Evolutionary conservation across 1,140 invertebrate genomes (phyloP).

Genomic region (Eupeodes corollae): DNA sequence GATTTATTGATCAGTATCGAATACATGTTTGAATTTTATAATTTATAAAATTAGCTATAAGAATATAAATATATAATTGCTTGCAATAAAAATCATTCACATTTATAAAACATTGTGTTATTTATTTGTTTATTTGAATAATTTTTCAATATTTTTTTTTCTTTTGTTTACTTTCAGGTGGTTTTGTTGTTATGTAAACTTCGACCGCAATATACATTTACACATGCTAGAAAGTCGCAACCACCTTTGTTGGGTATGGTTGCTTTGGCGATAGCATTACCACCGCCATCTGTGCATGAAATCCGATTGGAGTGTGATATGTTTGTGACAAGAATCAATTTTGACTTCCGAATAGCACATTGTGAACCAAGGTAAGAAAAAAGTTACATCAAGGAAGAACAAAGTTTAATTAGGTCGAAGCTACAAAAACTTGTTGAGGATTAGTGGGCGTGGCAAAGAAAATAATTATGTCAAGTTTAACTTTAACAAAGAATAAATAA

Average conservation of each 20-base stretch:
- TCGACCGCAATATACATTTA: constrained; percentile 83
- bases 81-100: not conserved
- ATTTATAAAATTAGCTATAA: not conserved
- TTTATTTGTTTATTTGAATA: not conserved
- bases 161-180: constrained; percentile 51
- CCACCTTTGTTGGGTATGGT: constrained; percentile 85
- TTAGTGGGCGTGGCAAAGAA: no score
- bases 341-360: constrained; percentile 92
- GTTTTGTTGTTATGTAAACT: constrained; percentile 81
- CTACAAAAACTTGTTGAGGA: no score
- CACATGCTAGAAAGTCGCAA: constrained; percentile 70
- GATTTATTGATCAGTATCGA: constrained; percentile 39
- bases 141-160: constrained; percentile 7
- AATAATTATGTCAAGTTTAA: no score
- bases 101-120: not conserved
- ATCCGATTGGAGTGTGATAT: constrained; percentile 90
- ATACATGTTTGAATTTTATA: constrained; percentile 10
- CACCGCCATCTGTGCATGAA: constrained; percentile 92
- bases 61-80: not conserved
- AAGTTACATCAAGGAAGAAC: no score
- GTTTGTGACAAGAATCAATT: constrained; percentile 92
- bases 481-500: no score
- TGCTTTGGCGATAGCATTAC: constrained; percentile 84
- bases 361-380: constrained; percentile 85
- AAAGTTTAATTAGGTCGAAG: no score